Evolutionary conservation across 2,113 vertebrate species (phyloP).

Genomic region (Sinocyclocheilus rhinocerous): DNA sequence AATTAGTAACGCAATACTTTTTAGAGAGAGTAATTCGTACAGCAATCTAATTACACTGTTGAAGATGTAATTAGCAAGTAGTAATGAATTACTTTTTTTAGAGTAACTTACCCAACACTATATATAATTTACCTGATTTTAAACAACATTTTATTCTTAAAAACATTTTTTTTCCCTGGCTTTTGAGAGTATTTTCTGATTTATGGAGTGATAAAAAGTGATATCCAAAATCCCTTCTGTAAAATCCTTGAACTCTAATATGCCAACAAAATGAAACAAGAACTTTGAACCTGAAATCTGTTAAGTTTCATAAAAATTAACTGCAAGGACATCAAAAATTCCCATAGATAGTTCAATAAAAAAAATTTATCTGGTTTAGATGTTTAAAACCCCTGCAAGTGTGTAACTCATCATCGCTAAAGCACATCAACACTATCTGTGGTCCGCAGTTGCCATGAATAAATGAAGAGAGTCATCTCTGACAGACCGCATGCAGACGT

Average conservation of each 20-base stretch:
- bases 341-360: too few species aligned
- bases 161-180: too few species aligned
- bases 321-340: too few species aligned
- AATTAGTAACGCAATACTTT: too few species aligned
- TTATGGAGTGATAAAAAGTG: not conserved
- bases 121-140: not conserved
- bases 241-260: too few species aligned
- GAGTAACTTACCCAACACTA: too few species aligned
- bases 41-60: not conserved
- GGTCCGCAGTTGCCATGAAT: conserved; percentile 57
- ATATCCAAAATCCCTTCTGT: too few species aligned
- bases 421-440: conserved; percentile 47
- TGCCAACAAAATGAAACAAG: not conserved
- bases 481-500: conserved; percentile 17
- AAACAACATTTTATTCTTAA: too few species aligned
- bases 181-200: not conserved
- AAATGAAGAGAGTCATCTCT: conserved; percentile 60
- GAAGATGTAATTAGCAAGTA: not conserved
- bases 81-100: too few species aligned
- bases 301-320: not conserved
- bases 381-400: not conserved
- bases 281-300: not conserved
- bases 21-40: too few species aligned
- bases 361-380: not conserved
- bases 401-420: not conserved